Conservation (phyloP, 2,797 vertebrate species). For the Pseudotriccus pelzelni region DNA sequence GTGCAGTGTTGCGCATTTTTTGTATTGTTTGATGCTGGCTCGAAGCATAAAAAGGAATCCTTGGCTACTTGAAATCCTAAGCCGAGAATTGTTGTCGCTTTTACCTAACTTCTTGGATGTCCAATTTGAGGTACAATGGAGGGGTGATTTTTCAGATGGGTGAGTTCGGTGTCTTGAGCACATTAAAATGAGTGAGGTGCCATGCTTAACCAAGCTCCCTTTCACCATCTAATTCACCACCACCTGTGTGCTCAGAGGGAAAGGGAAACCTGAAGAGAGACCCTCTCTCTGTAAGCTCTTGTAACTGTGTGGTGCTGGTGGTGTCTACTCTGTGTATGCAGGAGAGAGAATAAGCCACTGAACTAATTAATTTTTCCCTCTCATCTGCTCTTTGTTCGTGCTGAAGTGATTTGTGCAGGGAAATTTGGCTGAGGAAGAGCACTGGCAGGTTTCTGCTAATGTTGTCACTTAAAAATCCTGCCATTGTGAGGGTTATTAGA, state of each 20-base stretch:
- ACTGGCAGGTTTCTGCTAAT: background rate
- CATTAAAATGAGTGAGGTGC: background rate
- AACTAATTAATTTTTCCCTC: slow-evolving; percentile 7
- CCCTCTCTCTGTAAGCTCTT: background rate
- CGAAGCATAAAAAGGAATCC: background rate
- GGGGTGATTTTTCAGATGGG: background rate
- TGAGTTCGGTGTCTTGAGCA: background rate
- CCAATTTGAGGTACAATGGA: background rate
- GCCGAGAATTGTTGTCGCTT: background rate
- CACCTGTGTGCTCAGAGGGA: background rate
- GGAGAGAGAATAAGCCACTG: background rate
- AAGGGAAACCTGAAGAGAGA: background rate
- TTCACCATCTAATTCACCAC: background rate
- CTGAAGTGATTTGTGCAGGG: background rate
- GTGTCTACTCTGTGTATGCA: background rate
- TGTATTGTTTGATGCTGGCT: background rate
- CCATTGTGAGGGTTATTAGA: background rate
- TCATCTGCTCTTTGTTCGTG: slow-evolving; percentile 2
- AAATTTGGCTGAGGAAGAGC: background rate
- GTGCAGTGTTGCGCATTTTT: rapidly evolving
- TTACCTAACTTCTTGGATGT: background rate
- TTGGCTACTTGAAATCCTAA: background rate
- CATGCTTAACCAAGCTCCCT: no score
- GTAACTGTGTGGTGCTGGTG: background rate
- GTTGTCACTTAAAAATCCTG: background rate